Conservation (phyloP, 2,888 invertebrate genomes). For the Liopterus haemorrhoidalis region DNA sequence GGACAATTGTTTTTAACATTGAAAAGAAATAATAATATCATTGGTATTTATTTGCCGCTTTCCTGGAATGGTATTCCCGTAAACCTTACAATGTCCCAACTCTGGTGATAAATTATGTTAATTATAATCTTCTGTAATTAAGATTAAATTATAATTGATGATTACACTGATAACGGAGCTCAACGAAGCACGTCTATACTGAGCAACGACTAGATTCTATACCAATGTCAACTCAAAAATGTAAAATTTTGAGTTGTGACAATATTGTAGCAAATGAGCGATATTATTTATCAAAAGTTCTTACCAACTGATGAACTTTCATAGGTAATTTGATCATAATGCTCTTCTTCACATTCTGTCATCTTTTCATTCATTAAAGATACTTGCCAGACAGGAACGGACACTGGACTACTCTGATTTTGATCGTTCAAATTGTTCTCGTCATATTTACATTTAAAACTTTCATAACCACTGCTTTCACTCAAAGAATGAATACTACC, state of each 20-base stretch:
- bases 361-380: conserved; percentile 40
- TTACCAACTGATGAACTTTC: conserved; percentile 42
- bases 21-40: too few species aligned
- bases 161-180: too few species aligned
- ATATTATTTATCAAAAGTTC: conserved; percentile 35
- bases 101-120: too few species aligned
- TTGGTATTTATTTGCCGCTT: too few species aligned
- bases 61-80: too few species aligned
- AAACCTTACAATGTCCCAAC: too few species aligned
- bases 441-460: conserved; percentile 55
- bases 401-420: conserved; percentile 24
- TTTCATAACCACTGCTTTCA: conserved; percentile 75
- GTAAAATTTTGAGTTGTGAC: too few species aligned
- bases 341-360: conserved; percentile 43
- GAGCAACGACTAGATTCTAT: too few species aligned
- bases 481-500: conserved; percentile 66
- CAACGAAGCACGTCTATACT: too few species aligned
- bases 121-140: too few species aligned
- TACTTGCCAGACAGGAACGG: conserved; percentile 38
- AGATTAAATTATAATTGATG: too few species aligned
- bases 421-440: conserved; percentile 48
- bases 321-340: conserved; percentile 47
- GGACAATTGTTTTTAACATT: too few species aligned
- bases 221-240: conserved; percentile 1
- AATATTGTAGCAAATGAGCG: background rate